Evolutionary conservation across 1,140 invertebrate genomes (phyloP), one percentile per base, ranked within the genome.

Genomic region (Antheraea mylitta): DNA sequence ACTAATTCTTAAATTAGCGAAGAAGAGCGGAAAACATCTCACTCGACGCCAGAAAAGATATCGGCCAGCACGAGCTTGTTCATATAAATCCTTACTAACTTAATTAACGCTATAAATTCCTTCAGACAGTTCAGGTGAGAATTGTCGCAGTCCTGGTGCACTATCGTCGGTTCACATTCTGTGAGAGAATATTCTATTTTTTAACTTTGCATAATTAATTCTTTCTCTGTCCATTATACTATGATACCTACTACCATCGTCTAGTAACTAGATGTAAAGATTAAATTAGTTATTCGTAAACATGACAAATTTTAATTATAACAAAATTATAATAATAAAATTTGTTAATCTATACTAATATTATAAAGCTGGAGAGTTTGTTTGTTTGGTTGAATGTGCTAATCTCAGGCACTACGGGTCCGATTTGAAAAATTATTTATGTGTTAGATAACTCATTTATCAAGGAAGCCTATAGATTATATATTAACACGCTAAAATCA

Each of bases 31-130:
- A 30, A 59, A 70, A 70, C 30, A 60, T 58, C 64, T 70, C 59
- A 64, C 10, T 64, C 36, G 16, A 58, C 9, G 67, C 38, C 63
- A 62, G 61, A 64, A 73, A 68, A 73, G 60, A 70, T 73, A 69
- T 62, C 66, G 68, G 70, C 70, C 67, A 36, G 61, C 63, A 60
- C 36, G 71, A 63, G 58, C 45, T 60, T 22, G 68, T 64, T 53
- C 45, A 53, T 59, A 73, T 70, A 74, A 71, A 74, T 74, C 71
- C 60, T 67, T 61, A 65, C 64, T 67, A 66, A 71, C 69, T 69
- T 69, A 74, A 74, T 74, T 71, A 74, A 70, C 59, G 69, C 69
- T 67, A 66, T 74, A 74, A 74, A 74, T 74, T 65, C 62, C 58
- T 68, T 45, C 62, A 53, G 13, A 45, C 66, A 66, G 37, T 66